Evolutionary conservation across 2,797 vertebrate species (phyloP), one percentile per base, ranked within the genome.

Genomic region (Poeciliopsis turneri): DNA sequence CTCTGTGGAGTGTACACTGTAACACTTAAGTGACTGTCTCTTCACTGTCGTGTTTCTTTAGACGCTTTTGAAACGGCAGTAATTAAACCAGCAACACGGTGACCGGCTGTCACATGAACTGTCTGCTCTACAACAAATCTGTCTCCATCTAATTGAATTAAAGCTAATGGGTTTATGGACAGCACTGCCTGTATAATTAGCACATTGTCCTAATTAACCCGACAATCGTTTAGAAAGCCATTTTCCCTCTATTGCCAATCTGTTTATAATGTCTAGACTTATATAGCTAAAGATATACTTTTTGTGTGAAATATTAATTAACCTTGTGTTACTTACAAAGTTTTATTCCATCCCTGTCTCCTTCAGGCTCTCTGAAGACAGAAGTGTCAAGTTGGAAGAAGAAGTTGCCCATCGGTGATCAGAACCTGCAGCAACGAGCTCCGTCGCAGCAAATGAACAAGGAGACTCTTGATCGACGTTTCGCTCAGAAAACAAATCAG

Each of bases 161-260:
- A 86, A 92, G 78, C 90, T 92, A 93, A 95, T 90, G 85, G 87
- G 80, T 92, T 92, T 90, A 90, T 88, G 90, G 89, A 90, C 90
- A 89, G 84, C 80, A 57, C 43, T 74, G 82, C 84, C 75, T 73
- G 78, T 36, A 39, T 87, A 80, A 92, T 90, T 85, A 87, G 74
- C 61, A 51, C 78, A 78, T 79, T 74, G 78, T 83, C 61, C 85
- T 83, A 71, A 89, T 91, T 88, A 88, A 82, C 76, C 82, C 66
- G 41, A 80, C 85, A 81, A 81, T 46, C 76, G 66, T 83, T 89
- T 77, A 83, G 69, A 51, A 77, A 85, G 76, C 68, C 76, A 61
- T 77, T 64, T 68, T 16, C 73, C 47, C 41, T 66, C 9, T 75
- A 25, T 61, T 68, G 36, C 64, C 43, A 6, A 9, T 39, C 69